These are phyloP conservation scores for Kryptolebias ocellatus DNA, from an alignment of 2,797 vertebrate species.

Conservation along the genomic window DNA sequence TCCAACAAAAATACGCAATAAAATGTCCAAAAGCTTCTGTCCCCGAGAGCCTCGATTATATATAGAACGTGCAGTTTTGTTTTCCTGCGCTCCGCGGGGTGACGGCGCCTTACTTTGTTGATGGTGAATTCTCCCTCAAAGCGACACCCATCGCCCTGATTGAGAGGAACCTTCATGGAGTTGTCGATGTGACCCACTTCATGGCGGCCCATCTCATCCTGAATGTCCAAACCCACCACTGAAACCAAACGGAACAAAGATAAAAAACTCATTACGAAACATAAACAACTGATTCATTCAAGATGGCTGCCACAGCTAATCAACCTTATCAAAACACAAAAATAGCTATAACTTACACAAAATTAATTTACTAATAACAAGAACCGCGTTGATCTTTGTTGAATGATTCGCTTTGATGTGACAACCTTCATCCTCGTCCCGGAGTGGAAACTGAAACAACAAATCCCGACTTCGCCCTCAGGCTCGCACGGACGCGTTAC, in stretches of 20 bases:
- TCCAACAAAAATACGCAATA: slow-evolving; percentile 35
- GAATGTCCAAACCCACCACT: slow-evolving; percentile 99
- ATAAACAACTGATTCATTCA: too few relatives aligned
- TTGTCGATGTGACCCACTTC: slow-evolving; percentile 99
- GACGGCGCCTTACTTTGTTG: slow-evolving; percentile 88
- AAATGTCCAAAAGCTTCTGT: not conserved
- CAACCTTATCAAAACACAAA: too few relatives aligned
- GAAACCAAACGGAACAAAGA: slow-evolving; percentile 6
- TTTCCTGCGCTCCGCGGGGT: not conserved
- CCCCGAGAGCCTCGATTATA: not conserved
- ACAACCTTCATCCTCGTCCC: not conserved
- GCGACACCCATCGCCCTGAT: slow-evolving; percentile 91
- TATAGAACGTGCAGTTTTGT: not conserved
- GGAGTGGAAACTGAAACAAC: slow-evolving; percentile 1
- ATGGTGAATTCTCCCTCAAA: slow-evolving; percentile 98
- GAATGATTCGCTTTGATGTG: not conserved
- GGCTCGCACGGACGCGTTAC: not conserved
- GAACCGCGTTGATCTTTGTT: not conserved
- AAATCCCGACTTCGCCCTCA: not conserved
- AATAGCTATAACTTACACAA: not conserved
- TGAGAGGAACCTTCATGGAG: slow-evolving; percentile 95
- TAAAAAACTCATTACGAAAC: too few relatives aligned
- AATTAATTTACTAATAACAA: not conserved
- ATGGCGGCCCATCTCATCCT: slow-evolving; percentile 99
- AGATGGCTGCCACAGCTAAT: too few relatives aligned